These are phyloP conservation scores for Eublepharis macularius DNA, from an alignment of 2,113 vertebrate species.

Conservation along the genomic window DNA sequence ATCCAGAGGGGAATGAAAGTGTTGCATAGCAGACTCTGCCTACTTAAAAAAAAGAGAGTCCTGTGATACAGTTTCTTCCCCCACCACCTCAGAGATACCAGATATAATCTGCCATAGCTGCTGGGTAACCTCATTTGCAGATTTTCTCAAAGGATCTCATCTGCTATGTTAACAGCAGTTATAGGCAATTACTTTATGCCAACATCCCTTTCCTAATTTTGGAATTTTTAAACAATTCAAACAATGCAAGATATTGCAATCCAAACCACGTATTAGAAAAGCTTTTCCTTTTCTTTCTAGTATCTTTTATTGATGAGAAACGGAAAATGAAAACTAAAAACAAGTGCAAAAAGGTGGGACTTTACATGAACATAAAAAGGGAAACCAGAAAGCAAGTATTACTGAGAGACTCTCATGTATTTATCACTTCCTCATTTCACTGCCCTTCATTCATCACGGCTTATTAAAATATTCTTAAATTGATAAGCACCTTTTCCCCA, in stretches of 20 bases:
- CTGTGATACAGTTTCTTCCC: accelerated
- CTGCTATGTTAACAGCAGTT: not conserved
- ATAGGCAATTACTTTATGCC: not conserved
- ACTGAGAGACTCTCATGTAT: not conserved
- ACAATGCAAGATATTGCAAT: not conserved
- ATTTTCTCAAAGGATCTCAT: not conserved
- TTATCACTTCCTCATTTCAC: not conserved
- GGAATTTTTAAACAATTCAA: not conserved
- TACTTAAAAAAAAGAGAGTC: not conserved
- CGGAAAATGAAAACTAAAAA: not conserved
- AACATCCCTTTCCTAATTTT: not conserved
- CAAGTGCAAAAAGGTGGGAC: not conserved
- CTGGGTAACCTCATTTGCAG: not conserved
- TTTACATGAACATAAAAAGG: not conserved
- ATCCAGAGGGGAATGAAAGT: not conserved
- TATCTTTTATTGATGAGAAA: not conserved
- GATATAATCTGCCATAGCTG: not conserved
- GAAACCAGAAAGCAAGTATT: not conserved
- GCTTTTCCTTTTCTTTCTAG: too few relatives aligned
- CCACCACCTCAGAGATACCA: accelerated
- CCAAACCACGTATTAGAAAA: not conserved
- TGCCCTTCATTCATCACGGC: too few relatives aligned
- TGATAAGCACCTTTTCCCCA: not conserved
- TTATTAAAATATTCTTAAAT: not conserved
- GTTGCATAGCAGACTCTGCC: not conserved